phyloP scores from a whole-genome alignment of 2,888 invertebrate genomes.

The Phragmatobia fuliginosa region DNA sequence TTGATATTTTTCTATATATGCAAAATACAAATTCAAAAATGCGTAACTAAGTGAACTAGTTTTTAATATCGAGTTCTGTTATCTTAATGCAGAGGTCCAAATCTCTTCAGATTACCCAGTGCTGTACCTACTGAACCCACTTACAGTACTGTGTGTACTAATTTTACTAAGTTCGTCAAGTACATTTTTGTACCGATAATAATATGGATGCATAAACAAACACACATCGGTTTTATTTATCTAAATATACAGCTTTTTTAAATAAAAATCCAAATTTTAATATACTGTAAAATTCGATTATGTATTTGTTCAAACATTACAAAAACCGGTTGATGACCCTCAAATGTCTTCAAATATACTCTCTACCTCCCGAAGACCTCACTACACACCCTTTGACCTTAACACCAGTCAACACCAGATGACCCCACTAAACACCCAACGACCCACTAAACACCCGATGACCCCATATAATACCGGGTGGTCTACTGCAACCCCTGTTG shows the following conservation, averaged over 20 bases:
- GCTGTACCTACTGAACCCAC: not conserved
- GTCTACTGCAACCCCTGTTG: slow-evolving; percentile 2
- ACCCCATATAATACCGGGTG: not conserved
- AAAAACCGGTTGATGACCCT: not conserved
- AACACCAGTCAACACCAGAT: not conserved
- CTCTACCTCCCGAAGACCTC: not conserved
- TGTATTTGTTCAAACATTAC: not conserved
- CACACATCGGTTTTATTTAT: not conserved
- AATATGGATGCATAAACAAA: not conserved
- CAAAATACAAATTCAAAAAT: too few species aligned
- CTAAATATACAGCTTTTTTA: not conserved
- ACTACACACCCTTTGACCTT: not conserved
- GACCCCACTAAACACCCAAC: not conserved
- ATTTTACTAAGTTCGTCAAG: not conserved
- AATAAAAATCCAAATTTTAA: not conserved
- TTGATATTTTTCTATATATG: too few species aligned
- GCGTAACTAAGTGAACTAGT: too few species aligned
- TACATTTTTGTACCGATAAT: not conserved
- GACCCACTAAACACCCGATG: not conserved
- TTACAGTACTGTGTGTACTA: not conserved
- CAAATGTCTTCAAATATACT: not conserved
- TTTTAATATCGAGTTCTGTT: too few species aligned
- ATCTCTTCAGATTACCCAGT: too few species aligned
- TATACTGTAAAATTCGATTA: not conserved
- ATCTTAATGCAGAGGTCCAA: too few species aligned